Percentiles rank a stretch among this genome's conserved stretches.
Conservation (phyloP, 2,797 vertebrate genomes). For the Labeo calbasu region DNA sequence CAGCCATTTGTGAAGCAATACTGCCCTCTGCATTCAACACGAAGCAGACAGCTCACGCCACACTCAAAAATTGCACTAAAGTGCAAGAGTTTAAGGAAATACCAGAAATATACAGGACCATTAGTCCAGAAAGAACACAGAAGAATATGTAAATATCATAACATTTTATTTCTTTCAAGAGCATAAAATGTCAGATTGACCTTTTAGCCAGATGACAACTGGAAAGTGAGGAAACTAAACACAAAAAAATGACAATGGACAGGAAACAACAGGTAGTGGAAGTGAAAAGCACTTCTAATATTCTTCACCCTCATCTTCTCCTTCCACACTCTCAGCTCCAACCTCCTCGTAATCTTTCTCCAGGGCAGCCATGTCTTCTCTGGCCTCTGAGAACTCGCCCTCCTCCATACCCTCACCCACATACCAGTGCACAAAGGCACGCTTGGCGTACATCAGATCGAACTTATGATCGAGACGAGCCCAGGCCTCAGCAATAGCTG, state of each 20-base stretch:
- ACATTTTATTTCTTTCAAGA: constrained; percentile 9
- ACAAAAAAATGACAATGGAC: constrained; percentile 30
- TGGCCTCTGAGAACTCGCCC: constrained; percentile 27
- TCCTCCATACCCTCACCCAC: constrained; percentile 37
- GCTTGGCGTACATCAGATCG: constrained; percentile 60
- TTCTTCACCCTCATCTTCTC: constrained; percentile 65
- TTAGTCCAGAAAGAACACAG: background rate
- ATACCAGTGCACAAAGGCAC: constrained; percentile 28
- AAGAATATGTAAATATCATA: background rate
- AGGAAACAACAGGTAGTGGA: background rate
- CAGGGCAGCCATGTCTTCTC: constrained; percentile 57
- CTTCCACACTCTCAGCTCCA: constrained; percentile 63
- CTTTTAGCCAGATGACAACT: constrained; percentile 30
- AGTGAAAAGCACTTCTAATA: constrained; percentile 39
- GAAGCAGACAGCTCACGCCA: background rate
- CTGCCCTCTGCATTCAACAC: constrained; percentile 60
- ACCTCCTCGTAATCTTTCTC: constrained; percentile 75
- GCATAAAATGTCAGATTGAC: background rate
- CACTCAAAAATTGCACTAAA: background rate
- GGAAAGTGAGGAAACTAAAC: constrained; percentile 22
- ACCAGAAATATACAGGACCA: too few relatives aligned
- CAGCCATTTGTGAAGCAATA: constrained; percentile 37
- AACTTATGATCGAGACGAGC: constrained; percentile 76
- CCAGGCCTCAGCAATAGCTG: constrained; percentile 75
- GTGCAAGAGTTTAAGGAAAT: background rate